Conservation (phyloP, 2,888 invertebrate genomes). For the Leptinotarsa tumamoca region DNA sequence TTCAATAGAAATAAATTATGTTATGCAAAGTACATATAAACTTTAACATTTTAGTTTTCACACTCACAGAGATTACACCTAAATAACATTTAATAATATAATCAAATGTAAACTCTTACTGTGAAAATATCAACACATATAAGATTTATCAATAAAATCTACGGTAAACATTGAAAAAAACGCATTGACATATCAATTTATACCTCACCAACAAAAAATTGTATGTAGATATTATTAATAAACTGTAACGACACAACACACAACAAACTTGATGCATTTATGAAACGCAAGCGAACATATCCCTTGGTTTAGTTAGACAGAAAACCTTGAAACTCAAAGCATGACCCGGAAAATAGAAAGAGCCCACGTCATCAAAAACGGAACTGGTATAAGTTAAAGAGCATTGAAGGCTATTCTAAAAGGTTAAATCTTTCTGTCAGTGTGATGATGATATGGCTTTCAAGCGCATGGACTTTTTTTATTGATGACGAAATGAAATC, state of each 20-base stretch:
- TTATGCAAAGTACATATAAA: too few relatives aligned
- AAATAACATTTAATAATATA: too few relatives aligned
- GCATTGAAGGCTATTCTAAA: neutral
- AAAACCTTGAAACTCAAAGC: neutral
- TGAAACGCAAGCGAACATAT: neutral
- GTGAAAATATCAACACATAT: too few relatives aligned
- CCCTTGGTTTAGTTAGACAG: neutral
- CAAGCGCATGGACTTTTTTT: too few relatives aligned
- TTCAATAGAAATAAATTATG: too few relatives aligned
- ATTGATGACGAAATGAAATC: too few relatives aligned
- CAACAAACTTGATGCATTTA: neutral
- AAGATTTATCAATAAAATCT: too few relatives aligned
- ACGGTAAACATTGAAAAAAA: too few relatives aligned
- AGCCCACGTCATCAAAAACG: neutral
- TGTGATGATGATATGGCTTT: neutral
- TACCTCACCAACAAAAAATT: neutral
- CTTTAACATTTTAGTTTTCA: too few relatives aligned
- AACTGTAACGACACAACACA: neutral
- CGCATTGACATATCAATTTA: neutral
- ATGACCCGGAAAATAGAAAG: neutral
- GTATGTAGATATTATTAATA: neutral
- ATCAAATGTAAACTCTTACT: too few relatives aligned
- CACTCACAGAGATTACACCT: too few relatives aligned
- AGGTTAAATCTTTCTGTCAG: neutral
- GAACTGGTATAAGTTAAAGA: neutral